Evolutionary conservation across 2,797 vertebrate species (phyloP), one percentile per base, ranked within the genome.

Genomic region (Cynodonichthys magdalenae): DNA sequence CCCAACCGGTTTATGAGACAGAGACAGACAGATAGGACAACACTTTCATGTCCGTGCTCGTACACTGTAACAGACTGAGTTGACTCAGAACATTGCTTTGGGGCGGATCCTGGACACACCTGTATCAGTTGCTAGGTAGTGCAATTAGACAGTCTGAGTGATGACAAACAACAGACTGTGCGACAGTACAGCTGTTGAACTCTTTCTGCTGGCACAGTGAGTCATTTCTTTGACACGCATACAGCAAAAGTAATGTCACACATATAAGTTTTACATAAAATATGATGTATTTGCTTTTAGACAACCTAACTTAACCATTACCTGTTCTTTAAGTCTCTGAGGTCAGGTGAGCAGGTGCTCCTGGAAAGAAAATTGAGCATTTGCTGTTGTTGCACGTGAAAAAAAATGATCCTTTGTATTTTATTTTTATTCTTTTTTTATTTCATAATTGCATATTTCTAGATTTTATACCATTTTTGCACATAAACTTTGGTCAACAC

Each of bases 121-220:
- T 88, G 83, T 15, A 66, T 59, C 36, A 17, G 79, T 82, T 85
- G 68, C 63, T 39, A 79, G 75, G 89, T 75, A 69, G 67, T 31
- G 49, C 31, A 52, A 66, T 19, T 68, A 65, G 36, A 65, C 70
- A 59, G 42, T 77, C 80, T 85, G 52, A 79, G 81, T 73, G 79
- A 82, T 77, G 83, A 82, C 69, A 86, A 84, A 80, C 63, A 74
- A 47, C 36, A 45, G 56, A 17, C 50, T n/a, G 20, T 45, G 15
- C 66, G 66, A 65, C 14, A 0, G 62, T 29, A 36, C 66, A 82
- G 75, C 12, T 15, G 68, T 65, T 9, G 15, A 28, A 60, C 82
- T 84, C 87, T 89, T 89, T 91, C 82, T 88, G 81, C 76, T 88
- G 84, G 71, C 68, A 1, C 44, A 36, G 67, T 78, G 36, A 9